These are phyloP conservation scores for Napeogenes sylphis DNA, from an alignment of 2,888 invertebrate genomes.

Conservation along the genomic window DNA sequence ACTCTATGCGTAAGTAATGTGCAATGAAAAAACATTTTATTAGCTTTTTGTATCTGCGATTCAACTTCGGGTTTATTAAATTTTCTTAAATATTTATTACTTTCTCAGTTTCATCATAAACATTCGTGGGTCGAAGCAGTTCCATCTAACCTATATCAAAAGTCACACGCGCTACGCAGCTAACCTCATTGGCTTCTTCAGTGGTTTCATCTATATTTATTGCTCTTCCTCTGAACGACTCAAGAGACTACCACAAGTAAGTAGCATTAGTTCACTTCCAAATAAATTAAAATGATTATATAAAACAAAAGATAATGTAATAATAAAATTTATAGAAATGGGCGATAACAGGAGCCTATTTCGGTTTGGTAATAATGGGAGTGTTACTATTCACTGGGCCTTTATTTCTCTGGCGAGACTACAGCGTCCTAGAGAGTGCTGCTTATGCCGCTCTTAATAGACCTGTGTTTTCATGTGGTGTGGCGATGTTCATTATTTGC, in stretches of 20 bases:
- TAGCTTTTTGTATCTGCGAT: too few relatives aligned
- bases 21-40: too few relatives aligned
- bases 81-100: neutral
- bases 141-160: slow-evolving; percentile 76
- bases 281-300: neutral
- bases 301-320: neutral
- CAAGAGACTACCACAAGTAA: slow-evolving; percentile 48
- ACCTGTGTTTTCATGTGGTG: slow-evolving; percentile 74
- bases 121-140: slow-evolving; percentile 73
- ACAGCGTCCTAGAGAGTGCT: slow-evolving; percentile 71
- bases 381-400: slow-evolving; percentile 68
- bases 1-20: too few relatives aligned
- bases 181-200: slow-evolving; percentile 77
- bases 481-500: slow-evolving; percentile 67
- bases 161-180: slow-evolving; percentile 78
- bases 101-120: slow-evolving; percentile 67
- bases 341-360: slow-evolving; percentile 57
- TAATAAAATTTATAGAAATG: slow-evolving; percentile 54
- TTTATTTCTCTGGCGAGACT: slow-evolving; percentile 70
- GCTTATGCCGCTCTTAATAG: slow-evolving; percentile 77
- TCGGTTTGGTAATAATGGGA: slow-evolving; percentile 65
- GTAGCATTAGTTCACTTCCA: neutral
- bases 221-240: slow-evolving; percentile 39
- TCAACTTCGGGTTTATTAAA: neutral
- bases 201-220: slow-evolving; percentile 63